Evolutionary conservation across 2,888 invertebrate species (phyloP).

Genomic region (Tenodera sinensis): DNA sequence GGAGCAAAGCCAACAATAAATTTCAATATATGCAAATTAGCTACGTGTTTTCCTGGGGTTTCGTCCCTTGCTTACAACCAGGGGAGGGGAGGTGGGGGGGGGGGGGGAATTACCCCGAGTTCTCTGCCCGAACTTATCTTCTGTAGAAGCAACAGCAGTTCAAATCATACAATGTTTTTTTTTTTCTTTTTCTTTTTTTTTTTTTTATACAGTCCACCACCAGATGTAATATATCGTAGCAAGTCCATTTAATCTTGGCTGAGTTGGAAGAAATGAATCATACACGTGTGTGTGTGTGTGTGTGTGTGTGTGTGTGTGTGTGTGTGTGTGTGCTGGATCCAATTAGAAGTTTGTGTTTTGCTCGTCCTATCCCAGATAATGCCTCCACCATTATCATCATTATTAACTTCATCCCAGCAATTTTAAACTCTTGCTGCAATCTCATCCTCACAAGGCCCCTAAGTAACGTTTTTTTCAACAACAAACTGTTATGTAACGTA

Average conservation of each 20-base stretch:
- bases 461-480: not conserved
- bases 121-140: not conserved
- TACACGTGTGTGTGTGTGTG: not conserved
- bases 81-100: too few species aligned
- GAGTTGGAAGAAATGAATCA: not conserved
- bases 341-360: not conserved
- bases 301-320: too few species aligned
- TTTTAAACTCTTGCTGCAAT: not conserved
- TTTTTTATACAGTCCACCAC: not conserved
- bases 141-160: not conserved
- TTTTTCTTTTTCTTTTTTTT: not conserved
- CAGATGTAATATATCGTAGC: not conserved
- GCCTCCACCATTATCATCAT: not conserved
- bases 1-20: not conserved
- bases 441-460: not conserved
- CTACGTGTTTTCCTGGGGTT: not conserved
- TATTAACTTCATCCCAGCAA: not conserved
- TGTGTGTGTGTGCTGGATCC: not conserved
- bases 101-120: not conserved
- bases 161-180: not conserved
- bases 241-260: not conserved
- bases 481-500: not conserved
- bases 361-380: not conserved
- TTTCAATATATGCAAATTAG: constrained; percentile 8
- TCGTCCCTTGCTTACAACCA: not conserved